Percentiles rank a stretch among this genome's conserved stretches.
These are phyloP conservation scores for Squalus acanthias DNA, from an alignment of 2,797 vertebrate genomes.

Conservation along the genomic window DNA sequence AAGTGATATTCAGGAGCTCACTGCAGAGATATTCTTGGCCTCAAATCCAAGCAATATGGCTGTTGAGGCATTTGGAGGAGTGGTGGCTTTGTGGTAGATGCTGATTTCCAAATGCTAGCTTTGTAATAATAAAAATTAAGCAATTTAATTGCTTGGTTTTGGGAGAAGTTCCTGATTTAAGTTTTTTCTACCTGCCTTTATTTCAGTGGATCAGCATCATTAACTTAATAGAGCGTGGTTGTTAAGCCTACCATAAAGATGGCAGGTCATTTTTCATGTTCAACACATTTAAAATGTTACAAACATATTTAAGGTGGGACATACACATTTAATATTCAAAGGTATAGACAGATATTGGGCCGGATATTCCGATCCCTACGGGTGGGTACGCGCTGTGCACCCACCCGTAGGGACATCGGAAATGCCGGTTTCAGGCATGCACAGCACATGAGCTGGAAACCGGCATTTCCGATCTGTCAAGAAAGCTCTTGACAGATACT, in stretches of 20 bases:
- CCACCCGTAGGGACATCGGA: too few species aligned
- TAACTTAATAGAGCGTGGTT: background rate
- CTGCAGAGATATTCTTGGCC: background rate
- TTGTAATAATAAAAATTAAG: background rate
- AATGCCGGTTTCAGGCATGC: too few species aligned
- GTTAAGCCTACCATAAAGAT: background rate
- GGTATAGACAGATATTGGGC: background rate
- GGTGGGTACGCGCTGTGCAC: too few species aligned
- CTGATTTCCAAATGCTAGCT: background rate
- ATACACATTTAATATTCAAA: background rate
- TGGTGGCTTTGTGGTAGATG: background rate
- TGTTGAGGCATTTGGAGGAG: background rate
- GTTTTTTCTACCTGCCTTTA: background rate
- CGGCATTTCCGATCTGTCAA: too few species aligned
- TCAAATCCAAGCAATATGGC: background rate
- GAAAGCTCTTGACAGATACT: too few species aligned
- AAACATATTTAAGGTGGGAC: background rate
- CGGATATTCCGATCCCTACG: too few species aligned
- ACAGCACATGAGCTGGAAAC: too few species aligned
- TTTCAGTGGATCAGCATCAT: background rate
- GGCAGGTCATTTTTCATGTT: background rate
- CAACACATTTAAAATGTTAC: background rate
- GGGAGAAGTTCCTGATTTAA: background rate
- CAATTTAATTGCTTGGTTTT: background rate
- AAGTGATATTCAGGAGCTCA: background rate